Evolutionary conservation across 2,113 vertebrate genomes (phyloP).

Genomic region (Epinephelus lanceolatus): DNA sequence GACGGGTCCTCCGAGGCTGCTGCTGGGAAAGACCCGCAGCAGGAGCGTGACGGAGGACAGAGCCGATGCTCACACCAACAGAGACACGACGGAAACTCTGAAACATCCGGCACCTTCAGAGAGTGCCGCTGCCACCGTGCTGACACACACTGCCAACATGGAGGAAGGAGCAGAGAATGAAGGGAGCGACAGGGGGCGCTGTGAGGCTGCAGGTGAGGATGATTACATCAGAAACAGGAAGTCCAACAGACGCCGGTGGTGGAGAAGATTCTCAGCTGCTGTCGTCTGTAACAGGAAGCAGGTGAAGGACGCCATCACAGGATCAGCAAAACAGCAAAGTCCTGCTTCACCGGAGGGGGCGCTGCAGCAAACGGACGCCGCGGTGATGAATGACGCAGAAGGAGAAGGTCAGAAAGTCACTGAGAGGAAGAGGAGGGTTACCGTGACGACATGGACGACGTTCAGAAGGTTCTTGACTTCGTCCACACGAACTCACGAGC

Average conservation of each 20-base stretch:
- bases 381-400: too few species aligned
- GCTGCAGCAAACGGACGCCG: not conserved
- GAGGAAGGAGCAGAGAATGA: too few species aligned
- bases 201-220: not conserved
- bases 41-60: slow-evolving; percentile 10
- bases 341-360: not conserved
- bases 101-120: not conserved
- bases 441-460: slow-evolving; percentile 15
- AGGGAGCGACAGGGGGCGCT: not conserved
- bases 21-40: slow-evolving; percentile 65
- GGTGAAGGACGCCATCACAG: not conserved
- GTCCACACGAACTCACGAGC: too few species aligned
- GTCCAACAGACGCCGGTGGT: slow-evolving; percentile 5
- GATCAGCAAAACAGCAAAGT: too few species aligned
- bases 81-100: too few species aligned
- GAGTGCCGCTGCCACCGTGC: too few species aligned
- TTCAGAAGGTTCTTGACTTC: slow-evolving; percentile 11
- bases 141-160: too few species aligned
- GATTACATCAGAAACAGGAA: not conserved
- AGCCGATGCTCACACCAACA: slow-evolving; percentile 26
- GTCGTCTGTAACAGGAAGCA: slow-evolving; percentile 46
- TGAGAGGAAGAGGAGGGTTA: slow-evolving; percentile 1
- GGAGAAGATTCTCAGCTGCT: slow-evolving; percentile 41
- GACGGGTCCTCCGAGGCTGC: slow-evolving; percentile 1
- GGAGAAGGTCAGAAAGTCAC: too few species aligned